Evolutionary conservation across 2,797 vertebrate species (phyloP).

Genomic region (Iguana delicatissima): DNA sequence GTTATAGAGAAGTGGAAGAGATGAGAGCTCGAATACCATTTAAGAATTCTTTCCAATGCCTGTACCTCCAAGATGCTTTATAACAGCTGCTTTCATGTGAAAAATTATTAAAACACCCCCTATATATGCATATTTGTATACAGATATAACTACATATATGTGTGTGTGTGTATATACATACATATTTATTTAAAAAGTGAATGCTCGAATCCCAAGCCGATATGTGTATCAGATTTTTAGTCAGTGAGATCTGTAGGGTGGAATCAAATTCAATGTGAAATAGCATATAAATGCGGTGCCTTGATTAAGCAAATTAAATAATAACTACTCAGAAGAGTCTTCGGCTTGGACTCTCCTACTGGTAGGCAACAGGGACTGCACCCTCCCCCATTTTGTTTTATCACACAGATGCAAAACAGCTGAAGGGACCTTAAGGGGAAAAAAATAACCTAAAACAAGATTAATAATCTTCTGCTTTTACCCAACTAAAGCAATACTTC

Average conservation of each 20-base stretch:
- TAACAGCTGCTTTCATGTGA: constrained; percentile 85
- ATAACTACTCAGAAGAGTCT: constrained; percentile 86
- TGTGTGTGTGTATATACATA: constrained; percentile 52
- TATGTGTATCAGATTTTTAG: constrained; percentile 86
- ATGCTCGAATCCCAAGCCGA: constrained; percentile 89
- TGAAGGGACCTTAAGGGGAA: constrained; percentile 80
- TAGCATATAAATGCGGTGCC: constrained; percentile 87
- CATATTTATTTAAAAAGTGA: constrained; percentile 82
- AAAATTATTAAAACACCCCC: constrained; percentile 85
- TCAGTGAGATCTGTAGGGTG: constrained; percentile 87
- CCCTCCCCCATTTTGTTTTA: constrained; percentile 71
- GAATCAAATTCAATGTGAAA: constrained; percentile 92
- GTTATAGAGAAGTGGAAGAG: constrained; percentile 55
- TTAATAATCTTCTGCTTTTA: constrained; percentile 85
- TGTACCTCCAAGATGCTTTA: constrained; percentile 82
- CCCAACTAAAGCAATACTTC: constrained; percentile 87
- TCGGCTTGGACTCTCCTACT: constrained; percentile 87
- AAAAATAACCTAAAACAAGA: constrained; percentile 77
- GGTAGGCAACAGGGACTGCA: constrained; percentile 85
- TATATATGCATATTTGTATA: constrained; percentile 81
- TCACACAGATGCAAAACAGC: constrained; percentile 81
- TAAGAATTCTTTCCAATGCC: constrained; percentile 76
- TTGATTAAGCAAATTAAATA: constrained; percentile 88
- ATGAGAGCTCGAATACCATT: constrained; percentile 70
- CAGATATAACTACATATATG: constrained; percentile 81